Evolutionary conservation across 1,140 invertebrate genomes (phyloP).

Genomic region (Ceratina calcarata): DNA sequence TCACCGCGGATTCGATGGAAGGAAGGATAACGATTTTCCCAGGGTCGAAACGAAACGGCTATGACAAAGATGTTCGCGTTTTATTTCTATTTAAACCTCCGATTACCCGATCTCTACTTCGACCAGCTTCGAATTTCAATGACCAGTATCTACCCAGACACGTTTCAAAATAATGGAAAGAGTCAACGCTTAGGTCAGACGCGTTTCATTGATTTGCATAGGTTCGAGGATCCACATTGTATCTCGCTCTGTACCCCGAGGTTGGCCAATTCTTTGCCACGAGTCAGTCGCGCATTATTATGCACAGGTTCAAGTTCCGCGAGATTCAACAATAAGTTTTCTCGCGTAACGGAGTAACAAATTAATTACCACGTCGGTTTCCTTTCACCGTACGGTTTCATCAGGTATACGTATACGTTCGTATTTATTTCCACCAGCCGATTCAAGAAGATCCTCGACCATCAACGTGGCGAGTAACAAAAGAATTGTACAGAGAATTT

Average conservation of each 20-base stretch:
- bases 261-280: constrained; percentile 61
- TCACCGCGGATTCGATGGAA: no score
- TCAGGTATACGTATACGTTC: neutral
- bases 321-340: constrained; percentile 60
- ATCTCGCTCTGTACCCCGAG: constrained; percentile 67
- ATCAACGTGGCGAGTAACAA: neutral
- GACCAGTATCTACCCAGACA: neutral
- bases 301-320: constrained; percentile 66
- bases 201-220: constrained; percentile 65
- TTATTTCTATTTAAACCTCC: no score
- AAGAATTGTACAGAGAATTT: neutral
- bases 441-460: neutral
- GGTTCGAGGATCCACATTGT: constrained; percentile 63
- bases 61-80: no score
- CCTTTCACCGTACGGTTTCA: neutral
- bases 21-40: no score
- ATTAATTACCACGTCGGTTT: constrained; percentile 5
- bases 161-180: constrained; percentile 44
- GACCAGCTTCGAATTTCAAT: neutral
- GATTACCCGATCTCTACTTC: neutral
- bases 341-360: constrained; percentile 23
- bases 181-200: constrained; percentile 71
- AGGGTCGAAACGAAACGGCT: no score
- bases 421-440: neutral
- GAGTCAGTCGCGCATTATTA: constrained; percentile 57